Conservation (phyloP, 2,888 invertebrate genomes). For the Drosophila barbarae region DNA sequence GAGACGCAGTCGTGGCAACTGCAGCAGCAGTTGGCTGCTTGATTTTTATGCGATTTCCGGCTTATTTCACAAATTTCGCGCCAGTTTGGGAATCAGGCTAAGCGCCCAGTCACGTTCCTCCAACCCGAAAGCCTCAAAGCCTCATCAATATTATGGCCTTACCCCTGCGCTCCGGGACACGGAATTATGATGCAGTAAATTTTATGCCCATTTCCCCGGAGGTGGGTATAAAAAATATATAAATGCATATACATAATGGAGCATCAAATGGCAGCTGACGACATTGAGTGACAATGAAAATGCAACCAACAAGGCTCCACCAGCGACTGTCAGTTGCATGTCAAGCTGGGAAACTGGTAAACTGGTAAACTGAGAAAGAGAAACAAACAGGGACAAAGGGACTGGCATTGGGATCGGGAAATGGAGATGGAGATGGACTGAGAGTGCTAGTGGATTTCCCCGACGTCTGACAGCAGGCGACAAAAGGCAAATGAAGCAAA, state of each 20-base stretch:
- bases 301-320: constrained; percentile 26
- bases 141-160: constrained; percentile 60
- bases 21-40: constrained; percentile 49
- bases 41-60: constrained; percentile 69
- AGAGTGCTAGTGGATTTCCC: constrained; percentile 50
- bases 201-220: constrained; percentile 26
- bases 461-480: constrained; percentile 40
- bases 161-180: constrained; percentile 19
- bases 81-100: constrained; percentile 21
- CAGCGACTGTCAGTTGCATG: constrained; percentile 63
- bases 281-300: constrained; percentile 54
- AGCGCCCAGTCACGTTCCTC: constrained; percentile 51
- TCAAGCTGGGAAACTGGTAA: constrained; percentile 48
- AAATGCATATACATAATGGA: constrained; percentile 36
- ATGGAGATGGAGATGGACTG: constrained; percentile 6
- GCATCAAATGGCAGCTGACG: constrained; percentile 38
- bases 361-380: constrained; percentile 28
- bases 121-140: constrained; percentile 21
- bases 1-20: constrained; percentile 23
- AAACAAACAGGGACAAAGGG: constrained; percentile 7
- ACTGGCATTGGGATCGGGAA: constrained; percentile 3
- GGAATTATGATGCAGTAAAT: constrained; percentile 60
- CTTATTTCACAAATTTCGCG: constrained; percentile 64
- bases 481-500: constrained; percentile 44
- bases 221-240: constrained; percentile 11